Conservation (phyloP, 2,797 vertebrate genomes). For the Pseudomugil gertrudae region DNA sequence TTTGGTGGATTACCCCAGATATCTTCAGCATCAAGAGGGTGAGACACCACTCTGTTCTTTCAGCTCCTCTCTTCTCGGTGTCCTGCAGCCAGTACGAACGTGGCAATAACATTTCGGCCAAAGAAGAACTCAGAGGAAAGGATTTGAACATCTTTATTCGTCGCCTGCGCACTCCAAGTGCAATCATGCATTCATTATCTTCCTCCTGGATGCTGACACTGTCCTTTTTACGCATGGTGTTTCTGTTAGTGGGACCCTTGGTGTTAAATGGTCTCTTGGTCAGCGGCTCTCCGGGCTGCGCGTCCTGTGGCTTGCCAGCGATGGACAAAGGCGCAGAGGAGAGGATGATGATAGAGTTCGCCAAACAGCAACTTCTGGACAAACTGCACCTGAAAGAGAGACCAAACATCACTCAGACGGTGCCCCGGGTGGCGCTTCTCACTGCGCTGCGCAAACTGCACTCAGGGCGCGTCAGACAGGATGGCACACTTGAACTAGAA, state of each 20-base stretch:
- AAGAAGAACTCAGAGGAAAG: slow-evolving; percentile 31
- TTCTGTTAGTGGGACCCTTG: slow-evolving; percentile 67
- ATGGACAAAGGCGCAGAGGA: slow-evolving; percentile 79
- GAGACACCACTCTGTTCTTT: slow-evolving; percentile 60
- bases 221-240: slow-evolving; percentile 36
- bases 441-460: slow-evolving; percentile 90
- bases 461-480: slow-evolving; percentile 77
- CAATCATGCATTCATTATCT: slow-evolving; percentile 25
- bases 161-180: slow-evolving; percentile 8
- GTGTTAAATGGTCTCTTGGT: slow-evolving; percentile 65
- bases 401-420: slow-evolving; percentile 86
- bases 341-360: slow-evolving; percentile 86
- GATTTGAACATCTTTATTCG: slow-evolving; percentile 15
- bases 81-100: slow-evolving; percentile 50
- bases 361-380: slow-evolving; percentile 90
- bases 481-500: slow-evolving; percentile 76
- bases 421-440: slow-evolving; percentile 84
- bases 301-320: slow-evolving; percentile 80
- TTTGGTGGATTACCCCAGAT: slow-evolving; percentile 86
- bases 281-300: slow-evolving; percentile 72
- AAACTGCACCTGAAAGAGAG: slow-evolving; percentile 90
- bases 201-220: slow-evolving; percentile 28
- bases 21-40: slow-evolving; percentile 67
- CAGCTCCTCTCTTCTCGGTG: slow-evolving; percentile 44
- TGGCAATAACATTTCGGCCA: slow-evolving; percentile 12